These are phyloP conservation scores for Kobus ellipsiprymnus DNA, from an alignment of 2,113 vertebrate genomes.

Conservation along the genomic window DNA sequence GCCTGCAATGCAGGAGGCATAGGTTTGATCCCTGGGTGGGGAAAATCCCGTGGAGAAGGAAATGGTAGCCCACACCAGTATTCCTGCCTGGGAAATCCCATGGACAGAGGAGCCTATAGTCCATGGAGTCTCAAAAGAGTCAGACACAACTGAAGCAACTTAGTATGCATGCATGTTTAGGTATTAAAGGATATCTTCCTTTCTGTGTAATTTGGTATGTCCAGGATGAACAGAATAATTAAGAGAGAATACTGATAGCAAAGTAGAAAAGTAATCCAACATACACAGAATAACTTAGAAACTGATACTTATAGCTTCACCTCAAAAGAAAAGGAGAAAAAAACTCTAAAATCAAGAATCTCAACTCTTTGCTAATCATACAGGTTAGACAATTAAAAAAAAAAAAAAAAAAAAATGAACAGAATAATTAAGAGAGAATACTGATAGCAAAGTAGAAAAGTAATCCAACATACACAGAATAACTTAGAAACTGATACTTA, in stretches of 20 bases:
- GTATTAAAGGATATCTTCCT: neutral
- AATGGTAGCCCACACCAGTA: neutral
- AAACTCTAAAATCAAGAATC: conserved; percentile 20
- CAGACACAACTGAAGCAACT: neutral
- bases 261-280: conserved; percentile 9
- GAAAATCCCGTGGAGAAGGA: neutral
- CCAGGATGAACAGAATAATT: neutral
- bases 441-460: neutral
- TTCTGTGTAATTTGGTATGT: neutral
- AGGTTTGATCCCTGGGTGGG: neutral
- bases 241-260: neutral
- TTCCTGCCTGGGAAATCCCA: neutral
- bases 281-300: conserved; percentile 1
- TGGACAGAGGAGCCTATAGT: neutral
- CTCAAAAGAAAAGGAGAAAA: neutral
- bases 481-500: neutral
- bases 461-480: neutral
- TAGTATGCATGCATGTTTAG: neutral
- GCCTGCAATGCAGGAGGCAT: neutral
- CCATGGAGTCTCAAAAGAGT: neutral
- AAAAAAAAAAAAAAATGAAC: neutral
- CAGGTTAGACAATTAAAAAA: neutral
- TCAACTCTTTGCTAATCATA: neutral
- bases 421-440: conserved; percentile 11
- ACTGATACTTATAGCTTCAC: neutral